Conservation (phyloP, 2,797 vertebrate species). For the Dendrocincla fuliginosa region DNA sequence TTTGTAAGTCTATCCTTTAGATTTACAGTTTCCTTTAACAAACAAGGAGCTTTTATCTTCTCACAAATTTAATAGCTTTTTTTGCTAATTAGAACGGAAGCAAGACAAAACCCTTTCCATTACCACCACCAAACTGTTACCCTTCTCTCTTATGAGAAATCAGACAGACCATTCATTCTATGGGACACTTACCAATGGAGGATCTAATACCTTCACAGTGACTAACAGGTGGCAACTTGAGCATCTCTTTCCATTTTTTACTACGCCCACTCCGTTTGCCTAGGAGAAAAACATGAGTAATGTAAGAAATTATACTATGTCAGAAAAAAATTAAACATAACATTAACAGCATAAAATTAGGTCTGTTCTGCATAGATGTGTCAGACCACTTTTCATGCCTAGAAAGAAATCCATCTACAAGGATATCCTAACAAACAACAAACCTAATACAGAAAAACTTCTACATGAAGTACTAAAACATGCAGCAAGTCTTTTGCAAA, state of each 20-base stretch:
- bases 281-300: slow-evolving; percentile 46
- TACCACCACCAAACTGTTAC: not conserved
- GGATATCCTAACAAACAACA: not conserved
- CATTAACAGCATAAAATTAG: not conserved
- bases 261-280: slow-evolving; percentile 89
- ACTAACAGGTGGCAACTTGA: slow-evolving; percentile 88
- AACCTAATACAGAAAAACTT: not conserved
- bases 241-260: slow-evolving; percentile 93
- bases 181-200: slow-evolving; percentile 80
- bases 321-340: not conserved
- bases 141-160: not conserved
- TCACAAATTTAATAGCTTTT: not conserved
- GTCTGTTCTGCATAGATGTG: not conserved
- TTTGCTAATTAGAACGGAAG: not conserved
- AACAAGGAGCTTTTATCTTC: not conserved
- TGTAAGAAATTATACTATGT: not conserved
- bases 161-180: not conserved
- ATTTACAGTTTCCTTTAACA: not conserved
- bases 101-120: not conserved
- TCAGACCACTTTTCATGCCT: not conserved
- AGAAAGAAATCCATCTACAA: not conserved
- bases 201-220: slow-evolving; percentile 84
- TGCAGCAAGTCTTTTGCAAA: not conserved
- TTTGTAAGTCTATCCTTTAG: not conserved
- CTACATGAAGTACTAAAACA: not conserved